Conservation (phyloP, 2,113 vertebrate species). For the Perca flavescens region DNA sequence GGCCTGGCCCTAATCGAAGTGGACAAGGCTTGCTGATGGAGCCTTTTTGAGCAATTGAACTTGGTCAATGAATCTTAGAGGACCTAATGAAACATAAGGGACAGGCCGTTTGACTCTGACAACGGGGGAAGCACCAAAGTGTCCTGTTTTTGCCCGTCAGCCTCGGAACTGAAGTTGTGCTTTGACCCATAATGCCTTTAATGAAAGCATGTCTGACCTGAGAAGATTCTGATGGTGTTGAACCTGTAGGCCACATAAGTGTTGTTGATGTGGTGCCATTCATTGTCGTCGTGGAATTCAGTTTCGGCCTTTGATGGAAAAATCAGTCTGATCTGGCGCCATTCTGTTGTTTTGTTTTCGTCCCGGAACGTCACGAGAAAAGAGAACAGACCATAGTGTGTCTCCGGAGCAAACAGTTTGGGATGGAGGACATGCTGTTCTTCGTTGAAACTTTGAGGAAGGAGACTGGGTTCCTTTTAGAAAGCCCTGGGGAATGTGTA, state of each 20-base stretch:
- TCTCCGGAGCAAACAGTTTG: slow-evolving; percentile 50
- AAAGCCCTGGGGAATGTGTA: slow-evolving; percentile 67
- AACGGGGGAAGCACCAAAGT: slow-evolving; percentile 52
- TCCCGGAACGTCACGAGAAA: slow-evolving; percentile 36
- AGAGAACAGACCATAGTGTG: slow-evolving; percentile 55
- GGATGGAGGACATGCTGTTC: slow-evolving; percentile 56
- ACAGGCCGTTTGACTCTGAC: slow-evolving; percentile 75
- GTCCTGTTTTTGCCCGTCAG: slow-evolving; percentile 58
- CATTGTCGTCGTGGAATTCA: slow-evolving; percentile 59
- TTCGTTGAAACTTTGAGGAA: slow-evolving; percentile 70
- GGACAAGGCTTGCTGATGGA: slow-evolving; percentile 85
- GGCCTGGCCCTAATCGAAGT: slow-evolving; percentile 79
- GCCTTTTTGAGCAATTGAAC: slow-evolving; percentile 84
- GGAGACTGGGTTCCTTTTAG: slow-evolving; percentile 73
- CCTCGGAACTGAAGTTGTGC: slow-evolving; percentile 63
- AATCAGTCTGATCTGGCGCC: slow-evolving; percentile 47
- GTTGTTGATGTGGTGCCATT: slow-evolving; percentile 26
- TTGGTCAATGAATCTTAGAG: slow-evolving; percentile 76
- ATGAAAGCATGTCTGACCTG: slow-evolving; percentile 40
- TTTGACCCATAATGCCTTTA: slow-evolving; percentile 65
- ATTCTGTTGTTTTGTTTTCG: slow-evolving; percentile 65
- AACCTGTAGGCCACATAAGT: slow-evolving; percentile 22
- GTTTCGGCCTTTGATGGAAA: slow-evolving; percentile 59
- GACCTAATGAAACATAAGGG: slow-evolving; percentile 77
- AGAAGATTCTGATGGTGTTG: slow-evolving; percentile 35